Evolutionary conservation across 2,888 invertebrate species (phyloP).

Genomic region (Lamellibrachia columna): DNA sequence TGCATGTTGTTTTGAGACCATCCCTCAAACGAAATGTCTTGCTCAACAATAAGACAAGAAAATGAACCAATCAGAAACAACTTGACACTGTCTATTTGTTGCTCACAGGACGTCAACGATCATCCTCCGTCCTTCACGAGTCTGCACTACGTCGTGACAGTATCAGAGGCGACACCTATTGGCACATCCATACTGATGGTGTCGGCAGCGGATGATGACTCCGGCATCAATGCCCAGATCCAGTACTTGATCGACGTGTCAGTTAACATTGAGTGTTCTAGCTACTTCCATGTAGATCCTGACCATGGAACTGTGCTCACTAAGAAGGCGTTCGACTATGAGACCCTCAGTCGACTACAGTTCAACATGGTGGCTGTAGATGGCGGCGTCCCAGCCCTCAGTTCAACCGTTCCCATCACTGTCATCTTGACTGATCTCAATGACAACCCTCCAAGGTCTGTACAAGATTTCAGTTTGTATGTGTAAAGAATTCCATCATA

Average conservation of each 20-base stretch:
- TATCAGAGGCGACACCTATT: slow-evolving; percentile 63
- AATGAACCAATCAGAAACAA: not conserved
- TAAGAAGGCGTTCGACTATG: slow-evolving; percentile 63
- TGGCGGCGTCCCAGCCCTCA: slow-evolving; percentile 82
- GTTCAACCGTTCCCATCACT: slow-evolving; percentile 84
- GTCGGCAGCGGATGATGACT: slow-evolving; percentile 59
- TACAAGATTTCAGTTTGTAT: slow-evolving; percentile 23
- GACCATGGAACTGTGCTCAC: slow-evolving; percentile 81
- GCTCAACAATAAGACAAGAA: too few relatives aligned
- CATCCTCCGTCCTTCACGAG: slow-evolving; percentile 59
- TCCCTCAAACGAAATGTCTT: too few relatives aligned
- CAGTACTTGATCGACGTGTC: slow-evolving; percentile 74
- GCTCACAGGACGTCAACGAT: slow-evolving; percentile 71
- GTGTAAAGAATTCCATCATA: too few relatives aligned
- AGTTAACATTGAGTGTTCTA: slow-evolving; percentile 43
- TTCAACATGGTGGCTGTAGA: slow-evolving; percentile 84
- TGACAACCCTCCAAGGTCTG: slow-evolving; percentile 81
- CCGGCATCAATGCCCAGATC: slow-evolving; percentile 67
- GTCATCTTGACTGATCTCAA: slow-evolving; percentile 87
- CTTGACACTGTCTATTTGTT: not conserved
- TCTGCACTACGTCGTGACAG: slow-evolving; percentile 51
- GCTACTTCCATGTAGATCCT: slow-evolving; percentile 81
- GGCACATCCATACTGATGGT: slow-evolving; percentile 61
- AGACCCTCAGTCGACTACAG: slow-evolving; percentile 73
- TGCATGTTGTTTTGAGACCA: too few relatives aligned